phyloP scores from a whole-genome alignment of 2,113 vertebrate species.

The Sebastes schlegelii region DNA sequence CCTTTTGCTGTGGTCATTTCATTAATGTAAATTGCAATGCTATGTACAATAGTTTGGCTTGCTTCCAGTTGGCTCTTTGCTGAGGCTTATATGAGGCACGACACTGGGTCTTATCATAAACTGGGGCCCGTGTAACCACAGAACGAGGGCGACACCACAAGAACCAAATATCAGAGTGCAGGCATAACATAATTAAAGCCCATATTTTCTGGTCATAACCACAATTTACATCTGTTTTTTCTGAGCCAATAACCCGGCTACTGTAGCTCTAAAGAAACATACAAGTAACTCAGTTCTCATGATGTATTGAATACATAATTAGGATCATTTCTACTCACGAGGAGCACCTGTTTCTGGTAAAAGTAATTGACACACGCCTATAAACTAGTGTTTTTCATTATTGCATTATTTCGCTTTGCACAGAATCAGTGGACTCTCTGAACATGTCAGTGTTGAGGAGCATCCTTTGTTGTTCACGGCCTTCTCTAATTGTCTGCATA shows the following conservation, averaged over 20 bases:
- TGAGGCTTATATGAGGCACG: slow-evolving; percentile 54
- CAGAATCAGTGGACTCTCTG: not conserved
- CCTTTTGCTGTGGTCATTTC: slow-evolving; percentile 76
- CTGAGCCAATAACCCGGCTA: slow-evolving; percentile 48
- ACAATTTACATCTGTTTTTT: slow-evolving; percentile 68
- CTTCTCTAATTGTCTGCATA: slow-evolving; percentile 52
- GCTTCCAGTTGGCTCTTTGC: slow-evolving; percentile 69
- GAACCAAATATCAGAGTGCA: slow-evolving; percentile 69
- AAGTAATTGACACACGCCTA: not conserved
- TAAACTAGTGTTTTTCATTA: slow-evolving; percentile 1
- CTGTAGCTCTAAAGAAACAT: slow-evolving; percentile 57
- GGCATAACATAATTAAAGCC: slow-evolving; percentile 68
- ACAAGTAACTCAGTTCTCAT: slow-evolving; percentile 15
- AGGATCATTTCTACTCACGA: not conserved
- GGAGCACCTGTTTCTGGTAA: slow-evolving; percentile 4
- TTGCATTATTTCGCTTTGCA: slow-evolving; percentile 5
- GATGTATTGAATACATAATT: slow-evolving; percentile 41
- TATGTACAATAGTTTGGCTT: slow-evolving; percentile 76
- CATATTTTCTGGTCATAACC: slow-evolving; percentile 58
- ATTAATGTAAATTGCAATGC: slow-evolving; percentile 81
- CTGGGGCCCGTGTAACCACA: slow-evolving; percentile 46
- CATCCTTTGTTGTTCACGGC: slow-evolving; percentile 26
- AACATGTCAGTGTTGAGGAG: slow-evolving; percentile 36
- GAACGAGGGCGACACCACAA: slow-evolving; percentile 67
- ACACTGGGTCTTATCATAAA: slow-evolving; percentile 67